Percentiles rank a stretch among this genome's conserved stretches.
Conservation (phyloP, 53 echinoderm and acorn worm genomes). For the Antedon mediterranea region DNA sequence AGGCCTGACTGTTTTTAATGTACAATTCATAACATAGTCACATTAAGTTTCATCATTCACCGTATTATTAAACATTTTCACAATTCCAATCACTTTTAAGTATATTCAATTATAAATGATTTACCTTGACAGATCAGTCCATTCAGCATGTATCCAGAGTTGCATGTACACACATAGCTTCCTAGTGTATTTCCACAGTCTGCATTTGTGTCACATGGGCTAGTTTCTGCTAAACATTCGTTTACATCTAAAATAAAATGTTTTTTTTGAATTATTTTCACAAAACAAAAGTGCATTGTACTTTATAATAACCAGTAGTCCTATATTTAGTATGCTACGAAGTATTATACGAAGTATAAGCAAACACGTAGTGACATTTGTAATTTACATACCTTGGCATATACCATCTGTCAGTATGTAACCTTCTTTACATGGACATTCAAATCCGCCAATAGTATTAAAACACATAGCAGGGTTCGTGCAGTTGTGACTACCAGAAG, state of each 20-base stretch:
- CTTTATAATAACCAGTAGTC: too few relatives aligned
- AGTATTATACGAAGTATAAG: too few relatives aligned
- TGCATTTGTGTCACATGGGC: slow-evolving; percentile 27
- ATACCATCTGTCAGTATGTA: slow-evolving; percentile 11
- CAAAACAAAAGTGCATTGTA: too few relatives aligned
- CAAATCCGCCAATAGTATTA: slow-evolving; percentile 33
- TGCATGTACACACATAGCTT: slow-evolving; percentile 28
- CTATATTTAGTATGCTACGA: too few relatives aligned
- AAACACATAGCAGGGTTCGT: slow-evolving; percentile 30
- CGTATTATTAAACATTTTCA: too few relatives aligned
- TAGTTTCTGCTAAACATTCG: slow-evolving; percentile 29
- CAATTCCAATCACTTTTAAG: too few relatives aligned
- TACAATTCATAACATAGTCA: too few relatives aligned
- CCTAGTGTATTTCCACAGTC: slow-evolving; percentile 33
- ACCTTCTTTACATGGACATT: slow-evolving; percentile 30
- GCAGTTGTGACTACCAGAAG: slow-evolving; percentile 23
- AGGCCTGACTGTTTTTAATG: too few relatives aligned
- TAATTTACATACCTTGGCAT: slow-evolving; percentile 12
- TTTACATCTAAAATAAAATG: slow-evolving; percentile 22
- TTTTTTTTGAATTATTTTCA: too few relatives aligned
- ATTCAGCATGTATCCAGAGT: slow-evolving; percentile 28
- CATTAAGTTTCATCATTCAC: too few relatives aligned
- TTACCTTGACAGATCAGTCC: slow-evolving; percentile 35
- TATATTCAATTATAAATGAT: too few relatives aligned
- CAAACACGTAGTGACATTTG: too few relatives aligned